Evolutionary conservation across 2,888 invertebrate genomes (phyloP), one percentile per base, ranked within the genome.

Genomic region (Boloria euphrosyne): DNA sequence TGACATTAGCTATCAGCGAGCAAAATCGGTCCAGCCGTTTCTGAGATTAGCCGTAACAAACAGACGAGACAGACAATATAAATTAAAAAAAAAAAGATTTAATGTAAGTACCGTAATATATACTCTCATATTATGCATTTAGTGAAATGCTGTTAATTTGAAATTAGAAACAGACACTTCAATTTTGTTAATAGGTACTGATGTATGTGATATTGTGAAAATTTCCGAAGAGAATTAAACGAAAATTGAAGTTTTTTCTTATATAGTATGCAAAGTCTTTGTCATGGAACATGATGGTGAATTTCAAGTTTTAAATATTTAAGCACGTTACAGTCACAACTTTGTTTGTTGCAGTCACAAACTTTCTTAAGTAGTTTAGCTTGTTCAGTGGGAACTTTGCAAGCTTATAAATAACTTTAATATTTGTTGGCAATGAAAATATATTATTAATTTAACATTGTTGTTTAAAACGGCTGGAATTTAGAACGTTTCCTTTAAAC

Each of bases 261-360:
- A 50, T n/a, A 63, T 43, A 13, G 31, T 31, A n/a, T 7, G 17
- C 44, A 46, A 13, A 50, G 38, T 50, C n/a, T 22, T n/a, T 55
- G 55, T 63, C 44, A 16, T 13, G 50, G 55, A 50, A 57, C 43
- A 57, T 63, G 49, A 57, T 49, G 55, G 55, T 57, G 16, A 63
- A 57, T 57, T 49, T 16, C 43, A 57, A 63, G 22, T 50, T 49
- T 50, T 44, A 44, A 62, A 54, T 55, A 51, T 51, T 57, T 46
- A 57, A 58, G 50, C 50, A 44, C 14, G 50, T 51, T 51, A 54
- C 47, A 64, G 64, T 51, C 13, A 49, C 55, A 51, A 64, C 51
- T 64, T 62, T 55, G 51, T 17, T 14, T 62, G 18, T 54, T 38
- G 38, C 18, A 47, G 38, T 61, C 55, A 57, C 55, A 46, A 57